Base-by-base conservation (phyloP, 2,888 invertebrate genomes). In the Megaustenia siamemsis region DNA sequence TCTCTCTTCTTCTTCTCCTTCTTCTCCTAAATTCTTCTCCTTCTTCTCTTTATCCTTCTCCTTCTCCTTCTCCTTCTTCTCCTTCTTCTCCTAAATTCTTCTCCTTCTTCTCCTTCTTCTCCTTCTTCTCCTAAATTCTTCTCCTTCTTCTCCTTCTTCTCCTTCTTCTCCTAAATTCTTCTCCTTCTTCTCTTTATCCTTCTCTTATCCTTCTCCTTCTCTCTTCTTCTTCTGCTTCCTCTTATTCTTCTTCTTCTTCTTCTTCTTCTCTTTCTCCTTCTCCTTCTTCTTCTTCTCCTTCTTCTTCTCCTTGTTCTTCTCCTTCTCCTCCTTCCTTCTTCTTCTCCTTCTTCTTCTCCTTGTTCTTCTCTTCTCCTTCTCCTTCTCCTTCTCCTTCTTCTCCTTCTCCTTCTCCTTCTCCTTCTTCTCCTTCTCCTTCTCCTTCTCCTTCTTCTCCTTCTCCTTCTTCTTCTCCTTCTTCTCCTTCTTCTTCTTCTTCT, bases 251-350 rank as follows among this genome's bases (percentile, higher is more conserved):
- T n/a, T n/a, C n/a, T n/a, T n/a, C n/a, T n/a, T n/a, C n/a, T n/a
- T 49, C 49, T 40, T 8, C 28, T 28, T 75, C 45, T 75, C 28
- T 49, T 10, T 75, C 43, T 75, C n/a, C 28, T 15, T 75, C 45
- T 45, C 49, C 45, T 4, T 75, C 49, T 49, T 15, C n/a, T 15
- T 40, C 8, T 12, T 78, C 78, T 78, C 32, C 28, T 35, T 78
- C 56, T 78, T 18, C 32, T 35, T 28, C 43, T 71, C n/a, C n/a
- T n/a, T n/a, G n/a, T n/a, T n/a, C n/a, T n/a, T n/a, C n/a, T n/a
- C n/a, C n/a, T n/a, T n/a, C 5, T 71, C 78, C 63, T 79, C 53
- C 73, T 53, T 24, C 63, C 60, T n/a, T 40, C 35, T 24, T 8
- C 56, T 53, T 38, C 32, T 56, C 35, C 79, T 28, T 56, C 40